Percentiles rank a stretch among this genome's conserved stretches.
These are phyloP conservation scores for Cheilosia scutellata DNA, from an alignment of 2,888 invertebrate species.

Conservation along the genomic window DNA sequence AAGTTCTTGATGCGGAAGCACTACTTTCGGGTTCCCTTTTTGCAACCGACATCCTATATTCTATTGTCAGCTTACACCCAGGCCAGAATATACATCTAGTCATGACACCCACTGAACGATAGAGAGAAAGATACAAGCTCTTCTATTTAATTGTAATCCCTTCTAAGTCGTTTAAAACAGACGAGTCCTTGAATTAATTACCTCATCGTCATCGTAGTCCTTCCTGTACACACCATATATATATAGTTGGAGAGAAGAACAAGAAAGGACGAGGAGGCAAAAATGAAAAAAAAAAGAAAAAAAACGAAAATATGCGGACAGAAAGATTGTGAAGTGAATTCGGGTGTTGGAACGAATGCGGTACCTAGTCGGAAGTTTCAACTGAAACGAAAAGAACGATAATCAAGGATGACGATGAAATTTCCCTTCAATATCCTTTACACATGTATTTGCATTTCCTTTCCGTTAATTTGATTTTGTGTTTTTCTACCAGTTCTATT, in stretches of 20 bases:
- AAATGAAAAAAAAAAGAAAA: background rate
- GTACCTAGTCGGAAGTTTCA: conserved; percentile 70
- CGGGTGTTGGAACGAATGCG: conserved; percentile 57
- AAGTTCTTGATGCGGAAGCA: conserved; percentile 67
- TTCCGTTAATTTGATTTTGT: conserved; percentile 72
- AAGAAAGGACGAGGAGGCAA: background rate
- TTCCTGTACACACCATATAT: background rate
- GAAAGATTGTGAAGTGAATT: conserved; percentile 38
- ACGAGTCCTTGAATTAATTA: conserved; percentile 80
- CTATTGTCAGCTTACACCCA: conserved; percentile 46
- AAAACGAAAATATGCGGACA: background rate
- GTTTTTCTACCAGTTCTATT: conserved; percentile 50
- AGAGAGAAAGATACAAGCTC: conserved; percentile 67
- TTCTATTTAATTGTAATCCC: conserved; percentile 84
- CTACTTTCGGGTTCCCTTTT: conserved; percentile 55
- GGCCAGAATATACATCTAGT: background rate
- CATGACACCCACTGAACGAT: conserved; percentile 29
- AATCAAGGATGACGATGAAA: conserved; percentile 74
- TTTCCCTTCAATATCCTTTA: conserved; percentile 75
- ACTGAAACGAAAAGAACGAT: conserved; percentile 72
- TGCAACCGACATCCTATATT: conserved; percentile 21
- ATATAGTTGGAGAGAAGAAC: background rate
- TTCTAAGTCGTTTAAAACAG: conserved; percentile 84
- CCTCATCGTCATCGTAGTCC: conserved; percentile 46
- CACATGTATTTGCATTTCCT: conserved; percentile 75